Conservation (phyloP, 2,113 vertebrate species). For the Globicephala melas region DNA sequence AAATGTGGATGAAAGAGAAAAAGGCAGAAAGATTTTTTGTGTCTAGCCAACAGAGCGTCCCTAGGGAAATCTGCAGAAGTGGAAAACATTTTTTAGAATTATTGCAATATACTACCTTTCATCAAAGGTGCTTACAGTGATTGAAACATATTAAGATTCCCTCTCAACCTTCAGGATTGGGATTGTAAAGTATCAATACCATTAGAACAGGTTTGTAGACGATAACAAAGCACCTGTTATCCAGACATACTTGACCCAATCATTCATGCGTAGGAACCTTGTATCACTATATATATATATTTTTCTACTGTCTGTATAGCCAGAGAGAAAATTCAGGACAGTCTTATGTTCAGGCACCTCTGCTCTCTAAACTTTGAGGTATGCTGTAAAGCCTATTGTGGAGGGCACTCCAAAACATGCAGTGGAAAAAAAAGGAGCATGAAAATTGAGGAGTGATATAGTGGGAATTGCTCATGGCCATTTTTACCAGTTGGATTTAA, state of each 20-base stretch:
- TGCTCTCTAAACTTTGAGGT: background rate
- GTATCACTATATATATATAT: background rate
- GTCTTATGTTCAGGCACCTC: background rate
- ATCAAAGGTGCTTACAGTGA: conserved; percentile 15
- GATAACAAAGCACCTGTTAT: background rate
- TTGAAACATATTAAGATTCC: conserved; percentile 17
- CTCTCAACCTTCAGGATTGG: background rate
- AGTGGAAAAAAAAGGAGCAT: background rate
- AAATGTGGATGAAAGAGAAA: conserved; percentile 38
- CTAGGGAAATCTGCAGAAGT: background rate
- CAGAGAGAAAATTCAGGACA: background rate
- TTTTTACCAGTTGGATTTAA: background rate
- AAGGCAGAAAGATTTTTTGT: conserved; percentile 26
- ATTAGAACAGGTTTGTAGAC: background rate
- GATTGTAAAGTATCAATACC: background rate
- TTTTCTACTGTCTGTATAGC: background rate
- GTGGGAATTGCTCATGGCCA: background rate
- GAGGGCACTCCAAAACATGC: background rate
- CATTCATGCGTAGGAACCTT: background rate
- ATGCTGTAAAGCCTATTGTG: background rate
- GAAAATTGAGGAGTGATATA: background rate
- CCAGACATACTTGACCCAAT: background rate
- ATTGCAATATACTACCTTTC: background rate
- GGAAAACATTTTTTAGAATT: conserved; percentile 23
- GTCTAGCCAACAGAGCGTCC: background rate